Evolutionary conservation across 2,113 vertebrate species (phyloP), one percentile per base, ranked within the genome.

Genomic region (Philantomba maxwellii): DNA sequence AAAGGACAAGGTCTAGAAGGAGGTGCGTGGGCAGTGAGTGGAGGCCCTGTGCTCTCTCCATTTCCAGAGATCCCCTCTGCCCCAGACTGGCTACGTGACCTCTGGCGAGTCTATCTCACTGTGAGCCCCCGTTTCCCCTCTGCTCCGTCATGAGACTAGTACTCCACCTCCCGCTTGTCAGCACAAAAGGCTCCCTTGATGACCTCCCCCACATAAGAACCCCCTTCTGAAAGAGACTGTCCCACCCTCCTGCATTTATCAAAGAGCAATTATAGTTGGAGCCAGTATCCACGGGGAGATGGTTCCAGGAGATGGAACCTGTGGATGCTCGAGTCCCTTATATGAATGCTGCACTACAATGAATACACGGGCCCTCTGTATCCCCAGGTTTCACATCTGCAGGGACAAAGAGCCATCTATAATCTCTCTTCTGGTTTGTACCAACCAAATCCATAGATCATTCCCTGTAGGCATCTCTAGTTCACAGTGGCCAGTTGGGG

Each of bases 1-100:
- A 99, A 98, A 98, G 99, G 97, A 98, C 99, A 98, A 96, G 99
- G 99, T 98, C 99, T 99, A 98, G 77, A 98, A 96, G 26, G 25
- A 95, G 93, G 16, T 33, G 83, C 57, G 17, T 33, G 83, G 45
- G 77, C n/a, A 51, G 90, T 97, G 88, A 96, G 73, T 19, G 36
- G 62, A 89, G 17, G 36, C 47, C 23, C 57, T 25, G n/a, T 58
- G 2, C 28, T 33, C 15, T n/a, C 51, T 64, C 19, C 70, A 45
- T 45, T 73, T 83, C 91, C 75, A 91, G 78, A 66, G 73, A 64
- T 19, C 26, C 43, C 17, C 62, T 43, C 7, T 5, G 5, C 30
- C 43, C 47, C 28, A 43, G 19, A 60, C 58, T 9, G 36, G 73
- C 55, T 58, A 12, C 10, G 8, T n/a, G 53, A 66, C 55, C 55